These are phyloP conservation scores for Cyclophora punctaria DNA, from an alignment of 2,888 invertebrate species.

Conservation along the genomic window DNA sequence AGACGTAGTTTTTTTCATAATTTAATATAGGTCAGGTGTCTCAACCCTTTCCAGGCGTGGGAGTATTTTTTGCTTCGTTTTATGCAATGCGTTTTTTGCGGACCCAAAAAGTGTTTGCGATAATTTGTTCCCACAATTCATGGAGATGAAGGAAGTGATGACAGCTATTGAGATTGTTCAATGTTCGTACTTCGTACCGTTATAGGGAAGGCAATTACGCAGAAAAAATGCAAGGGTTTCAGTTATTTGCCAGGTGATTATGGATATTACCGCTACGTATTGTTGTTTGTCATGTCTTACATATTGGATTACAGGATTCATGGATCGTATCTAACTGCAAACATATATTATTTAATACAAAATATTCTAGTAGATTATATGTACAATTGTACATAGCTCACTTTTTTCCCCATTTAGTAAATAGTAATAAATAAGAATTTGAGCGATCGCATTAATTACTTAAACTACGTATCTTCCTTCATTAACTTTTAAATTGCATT, in stretches of 20 bases:
- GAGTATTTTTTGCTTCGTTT: constrained; percentile 60
- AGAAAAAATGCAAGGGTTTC: constrained; percentile 26
- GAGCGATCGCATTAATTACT: no score
- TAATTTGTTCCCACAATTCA: constrained; percentile 73
- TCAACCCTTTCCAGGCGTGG: constrained; percentile 72
- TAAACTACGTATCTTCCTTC: no score
- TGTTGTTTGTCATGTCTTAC: no score
- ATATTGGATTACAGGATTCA: no score
- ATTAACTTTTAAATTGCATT: no score
- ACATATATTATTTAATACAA: no score
- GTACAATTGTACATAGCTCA: no score
- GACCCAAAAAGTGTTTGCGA: constrained; percentile 63
- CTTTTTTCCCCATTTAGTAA: no score
- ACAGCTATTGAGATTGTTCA: constrained; percentile 56
- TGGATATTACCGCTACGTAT: background rate
- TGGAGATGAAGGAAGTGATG: constrained; percentile 61
- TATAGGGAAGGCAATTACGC: constrained; percentile 33
- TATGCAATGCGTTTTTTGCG: constrained; percentile 61
- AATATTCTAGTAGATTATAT: no score
- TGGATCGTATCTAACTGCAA: no score
- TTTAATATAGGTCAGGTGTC: constrained; percentile 73
- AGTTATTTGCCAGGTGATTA: constrained; percentile 13
- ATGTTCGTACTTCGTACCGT: constrained; percentile 31
- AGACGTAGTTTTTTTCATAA: constrained; percentile 55
- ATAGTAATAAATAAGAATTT: no score